These are phyloP conservation scores for Caenorhabditis latens DNA, from an alignment of 1,140 invertebrate genomes.

Conservation along the genomic window DNA sequence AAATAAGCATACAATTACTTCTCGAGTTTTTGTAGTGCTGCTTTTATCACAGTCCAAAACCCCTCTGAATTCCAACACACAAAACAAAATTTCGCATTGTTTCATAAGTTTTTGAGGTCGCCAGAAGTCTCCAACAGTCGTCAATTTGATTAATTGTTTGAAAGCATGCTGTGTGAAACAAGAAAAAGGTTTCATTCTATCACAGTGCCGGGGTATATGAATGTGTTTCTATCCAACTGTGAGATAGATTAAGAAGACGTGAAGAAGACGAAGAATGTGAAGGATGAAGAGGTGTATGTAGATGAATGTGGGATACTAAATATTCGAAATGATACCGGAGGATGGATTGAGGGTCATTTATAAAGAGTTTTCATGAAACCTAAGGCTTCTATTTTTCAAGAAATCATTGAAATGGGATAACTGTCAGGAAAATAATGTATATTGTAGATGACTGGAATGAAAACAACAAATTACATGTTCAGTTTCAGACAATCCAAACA, in stretches of 20 bases:
- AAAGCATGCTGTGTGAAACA: background rate
- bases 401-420: too few relatives aligned
- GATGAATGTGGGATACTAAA: background rate
- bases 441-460: too few relatives aligned
- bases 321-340: too few relatives aligned
- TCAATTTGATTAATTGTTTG: slow-evolving; percentile 35
- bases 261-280: background rate
- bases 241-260: background rate
- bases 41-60: too few relatives aligned
- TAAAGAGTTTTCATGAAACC: background rate
- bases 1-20: too few relatives aligned
- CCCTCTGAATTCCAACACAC: too few relatives aligned
- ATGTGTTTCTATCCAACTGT: slow-evolving; percentile 24
- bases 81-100: background rate
- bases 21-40: too few relatives aligned
- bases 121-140: background rate
- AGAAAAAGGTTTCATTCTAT: slow-evolving; percentile 21
- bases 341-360: too few relatives aligned
- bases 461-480: too few relatives aligned
- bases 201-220: slow-evolving; percentile 28
- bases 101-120: slow-evolving; percentile 15
- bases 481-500: too few relatives aligned
- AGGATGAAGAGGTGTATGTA: background rate
- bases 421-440: too few relatives aligned
- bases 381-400: too few relatives aligned